Evolutionary conservation across 2,797 vertebrate genomes (phyloP).

Genomic region (Melanotaenia parkinsoni): DNA sequence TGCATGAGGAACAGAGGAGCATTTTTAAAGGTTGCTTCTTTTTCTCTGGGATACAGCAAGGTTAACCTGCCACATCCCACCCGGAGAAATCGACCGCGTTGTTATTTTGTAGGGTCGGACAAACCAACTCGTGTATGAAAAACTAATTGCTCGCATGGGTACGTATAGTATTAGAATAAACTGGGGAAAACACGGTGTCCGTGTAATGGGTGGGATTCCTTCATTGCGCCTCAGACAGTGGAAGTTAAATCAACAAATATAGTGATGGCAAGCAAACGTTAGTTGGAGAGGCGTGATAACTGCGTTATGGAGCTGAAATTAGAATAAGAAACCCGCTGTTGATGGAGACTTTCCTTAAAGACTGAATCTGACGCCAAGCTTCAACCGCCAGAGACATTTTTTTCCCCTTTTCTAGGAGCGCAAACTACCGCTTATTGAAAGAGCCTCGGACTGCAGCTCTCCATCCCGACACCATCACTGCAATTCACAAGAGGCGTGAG

Average conservation of each 20-base stretch:
- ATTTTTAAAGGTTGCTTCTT: constrained; percentile 33
- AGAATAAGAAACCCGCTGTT: constrained; percentile 3
- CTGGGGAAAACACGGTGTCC: neutral
- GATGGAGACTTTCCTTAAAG: constrained; percentile 50
- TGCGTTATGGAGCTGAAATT: constrained; percentile 8
- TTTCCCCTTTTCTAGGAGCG: constrained; percentile 17
- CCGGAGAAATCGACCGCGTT: constrained; percentile 54
- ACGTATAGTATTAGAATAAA: constrained; percentile 38
- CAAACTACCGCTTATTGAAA: constrained; percentile 29
- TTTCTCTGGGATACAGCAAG: constrained; percentile 48
- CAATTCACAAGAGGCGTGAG: constrained; percentile 46
- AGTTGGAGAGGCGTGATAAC: constrained; percentile 25
- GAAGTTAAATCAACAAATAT: constrained; percentile 69
- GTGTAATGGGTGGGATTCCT: constrained; percentile 75
- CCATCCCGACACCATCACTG: constrained; percentile 46
- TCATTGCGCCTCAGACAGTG: constrained; percentile 58
- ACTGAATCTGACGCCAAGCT: constrained; percentile 56
- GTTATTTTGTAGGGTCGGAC: constrained; percentile 48
- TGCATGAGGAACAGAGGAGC: constrained; percentile 43
- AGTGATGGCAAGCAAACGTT: constrained; percentile 26
- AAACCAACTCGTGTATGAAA: constrained; percentile 56
- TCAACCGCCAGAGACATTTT: constrained; percentile 37
- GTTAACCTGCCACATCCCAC: constrained; percentile 33
- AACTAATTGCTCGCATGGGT: constrained; percentile 65
- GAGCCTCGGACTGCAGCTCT: constrained; percentile 61